Percentiles rank a stretch among this genome's conserved stretches.
These are phyloP conservation scores for Aphis craccivora DNA, from an alignment of 1,140 invertebrate genomes.

Conservation along the genomic window DNA sequence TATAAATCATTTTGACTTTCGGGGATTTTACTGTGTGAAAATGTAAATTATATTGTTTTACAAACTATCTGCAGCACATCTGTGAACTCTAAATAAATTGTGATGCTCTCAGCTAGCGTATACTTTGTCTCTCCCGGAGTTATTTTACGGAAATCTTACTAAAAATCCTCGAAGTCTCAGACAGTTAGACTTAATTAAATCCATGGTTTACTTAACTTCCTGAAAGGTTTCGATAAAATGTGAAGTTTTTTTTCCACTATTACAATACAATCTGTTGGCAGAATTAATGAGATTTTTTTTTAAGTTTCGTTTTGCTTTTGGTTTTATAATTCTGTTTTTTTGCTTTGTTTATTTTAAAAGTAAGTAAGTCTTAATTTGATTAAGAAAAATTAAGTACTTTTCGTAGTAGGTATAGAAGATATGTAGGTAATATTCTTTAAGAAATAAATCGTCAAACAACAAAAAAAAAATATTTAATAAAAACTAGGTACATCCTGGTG, in stretches of 20 bases:
- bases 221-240: neutral
- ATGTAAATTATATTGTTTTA: slow-evolving; percentile 4
- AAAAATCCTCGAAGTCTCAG: neutral
- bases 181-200: neutral
- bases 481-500: neutral
- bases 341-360: neutral
- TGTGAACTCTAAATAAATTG: neutral
- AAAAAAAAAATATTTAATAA: neutral
- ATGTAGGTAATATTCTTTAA: neutral
- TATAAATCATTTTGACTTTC: neutral
- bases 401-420: neutral
- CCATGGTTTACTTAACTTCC: neutral
- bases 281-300: neutral
- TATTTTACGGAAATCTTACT: neutral
- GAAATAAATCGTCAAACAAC: neutral
- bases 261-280: neutral
- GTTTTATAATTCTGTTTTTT: neutral
- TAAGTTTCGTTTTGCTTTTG: neutral
- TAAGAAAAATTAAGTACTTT: neutral
- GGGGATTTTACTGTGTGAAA: neutral
- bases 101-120: neutral
- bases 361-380: neutral
- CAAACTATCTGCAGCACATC: neutral
- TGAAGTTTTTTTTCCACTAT: neutral
- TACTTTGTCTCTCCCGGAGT: neutral